Base-by-base conservation (phyloP, 2,888 invertebrate genomes). In the Tryphoninae sp. region DNA sequence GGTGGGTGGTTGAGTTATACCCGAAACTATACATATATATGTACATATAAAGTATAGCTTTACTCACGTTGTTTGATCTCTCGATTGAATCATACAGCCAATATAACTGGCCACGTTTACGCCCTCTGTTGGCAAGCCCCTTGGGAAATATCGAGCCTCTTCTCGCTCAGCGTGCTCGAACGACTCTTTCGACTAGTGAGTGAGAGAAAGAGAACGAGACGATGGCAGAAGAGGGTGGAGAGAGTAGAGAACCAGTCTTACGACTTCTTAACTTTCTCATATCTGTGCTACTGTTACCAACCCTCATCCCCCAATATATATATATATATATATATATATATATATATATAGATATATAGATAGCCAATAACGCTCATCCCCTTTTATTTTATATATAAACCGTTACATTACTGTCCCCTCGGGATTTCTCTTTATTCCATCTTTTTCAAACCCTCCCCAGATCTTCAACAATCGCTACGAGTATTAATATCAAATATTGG, bases 71-170 rank as follows among this genome's bases (percentile, higher is more conserved):
- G 87, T 88, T 88, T 87, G 88, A 88, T 88, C 86, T 86, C 83
- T 85, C 84, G 87, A 88, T 88, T 88, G 88, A 88, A 88, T 88
- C 87, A 85, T 84, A 84, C 82, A 84, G 84, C 87, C 88, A 88
- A 88, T 88, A 88, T 88, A 88, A 88, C 87, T 84, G 87, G 85
- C 85, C 86, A 84, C 84, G 87, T 86, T 87, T 87, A 84, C 85
- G 85, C 84, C 86, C 75, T 81, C 58, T 26, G 42, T 84, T 83
- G 69, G 80, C 73, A 76, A 80, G 80, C 72, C 88, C 83, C 85
- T 83, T 78, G 86, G 87, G 88, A 88, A 88, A 88, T 87, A 87
- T 86, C 86, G 82, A 82, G 80, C 81, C 84, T 83, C 80, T 40
- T 45, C 58, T 58, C 58, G 45, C 65, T 84, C 81, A 78, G 86